Conservation (phyloP, 2,113 vertebrate species). For the Catharus minimus region DNA sequence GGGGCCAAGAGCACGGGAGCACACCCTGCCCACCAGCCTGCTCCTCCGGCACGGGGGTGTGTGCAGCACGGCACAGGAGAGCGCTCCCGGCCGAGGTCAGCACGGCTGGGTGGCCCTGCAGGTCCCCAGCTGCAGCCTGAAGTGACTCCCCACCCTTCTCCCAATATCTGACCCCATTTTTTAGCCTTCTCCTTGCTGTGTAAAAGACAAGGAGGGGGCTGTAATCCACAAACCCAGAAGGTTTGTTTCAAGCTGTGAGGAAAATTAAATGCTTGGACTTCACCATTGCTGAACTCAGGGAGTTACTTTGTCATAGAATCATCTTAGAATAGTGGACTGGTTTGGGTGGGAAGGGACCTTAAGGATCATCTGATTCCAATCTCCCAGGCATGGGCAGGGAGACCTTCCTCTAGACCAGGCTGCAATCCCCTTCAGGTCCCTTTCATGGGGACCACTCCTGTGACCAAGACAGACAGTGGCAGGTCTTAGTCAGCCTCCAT, state of each 20-base stretch:
- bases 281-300: not conserved
- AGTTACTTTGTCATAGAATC: not conserved
- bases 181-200: not conserved
- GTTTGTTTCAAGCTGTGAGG: not conserved
- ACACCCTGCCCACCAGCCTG: no score
- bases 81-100: not conserved
- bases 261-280: not conserved
- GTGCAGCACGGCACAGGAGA: no score
- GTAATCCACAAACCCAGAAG: not conserved
- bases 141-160: not conserved
- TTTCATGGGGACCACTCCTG: not conserved
- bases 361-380: not conserved
- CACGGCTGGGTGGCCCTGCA: no score
- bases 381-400: not conserved
- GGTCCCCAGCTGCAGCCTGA: not conserved
- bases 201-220: not conserved
- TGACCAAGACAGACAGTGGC: not conserved
- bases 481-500: not conserved
- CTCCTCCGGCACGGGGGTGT: no score
- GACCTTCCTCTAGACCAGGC: not conserved
- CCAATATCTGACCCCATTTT: not conserved
- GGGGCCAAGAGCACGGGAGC: not conserved
- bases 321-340: not conserved
- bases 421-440: not conserved
- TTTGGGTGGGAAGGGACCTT: not conserved